These are phyloP conservation scores for Dendrolimus houi DNA, from an alignment of 2,888 invertebrate genomes.

Conservation along the genomic window DNA sequence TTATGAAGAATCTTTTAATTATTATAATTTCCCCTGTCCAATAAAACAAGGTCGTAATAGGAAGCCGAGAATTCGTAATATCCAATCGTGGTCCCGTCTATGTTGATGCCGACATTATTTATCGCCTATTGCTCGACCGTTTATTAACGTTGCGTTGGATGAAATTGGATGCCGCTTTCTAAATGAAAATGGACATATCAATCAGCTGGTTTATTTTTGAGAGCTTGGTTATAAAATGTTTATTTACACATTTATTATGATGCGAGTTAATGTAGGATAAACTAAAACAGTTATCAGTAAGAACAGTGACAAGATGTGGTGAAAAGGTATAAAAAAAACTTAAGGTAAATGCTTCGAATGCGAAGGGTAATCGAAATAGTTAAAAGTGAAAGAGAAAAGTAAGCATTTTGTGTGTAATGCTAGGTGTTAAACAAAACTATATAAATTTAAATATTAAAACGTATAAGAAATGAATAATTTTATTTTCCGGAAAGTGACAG, in stretches of 20 bases:
- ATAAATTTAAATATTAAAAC: too few species aligned
- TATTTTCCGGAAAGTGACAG: too few species aligned
- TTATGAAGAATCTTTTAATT: too few species aligned
- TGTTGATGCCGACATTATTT: constrained; percentile 1
- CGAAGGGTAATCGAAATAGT: too few species aligned
- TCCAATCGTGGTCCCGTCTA: background rate
- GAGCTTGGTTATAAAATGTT: background rate
- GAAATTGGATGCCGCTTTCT: constrained; percentile 1
- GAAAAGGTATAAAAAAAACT: background rate
- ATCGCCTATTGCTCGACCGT: constrained; percentile 1
- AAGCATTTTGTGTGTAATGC: too few species aligned
- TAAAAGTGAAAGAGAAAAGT: too few species aligned
- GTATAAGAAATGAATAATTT: too few species aligned
- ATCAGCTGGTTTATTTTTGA: background rate
- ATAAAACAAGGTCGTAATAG: background rate
- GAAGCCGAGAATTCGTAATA: constrained; percentile 6
- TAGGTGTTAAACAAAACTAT: too few species aligned
- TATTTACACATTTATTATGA: background rate
- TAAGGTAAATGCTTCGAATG: too few species aligned
- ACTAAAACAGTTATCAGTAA: background rate
- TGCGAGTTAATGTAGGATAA: background rate
- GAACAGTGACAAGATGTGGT: background rate
- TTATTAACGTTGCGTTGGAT: constrained; percentile 5
- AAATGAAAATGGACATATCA: background rate
- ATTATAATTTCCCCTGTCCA: background rate